A percentile compares a stretch with the other conserved stretches of the same genome.
Conservation (phyloP, 2,113 vertebrate genomes). For the Percina caprodes region DNA sequence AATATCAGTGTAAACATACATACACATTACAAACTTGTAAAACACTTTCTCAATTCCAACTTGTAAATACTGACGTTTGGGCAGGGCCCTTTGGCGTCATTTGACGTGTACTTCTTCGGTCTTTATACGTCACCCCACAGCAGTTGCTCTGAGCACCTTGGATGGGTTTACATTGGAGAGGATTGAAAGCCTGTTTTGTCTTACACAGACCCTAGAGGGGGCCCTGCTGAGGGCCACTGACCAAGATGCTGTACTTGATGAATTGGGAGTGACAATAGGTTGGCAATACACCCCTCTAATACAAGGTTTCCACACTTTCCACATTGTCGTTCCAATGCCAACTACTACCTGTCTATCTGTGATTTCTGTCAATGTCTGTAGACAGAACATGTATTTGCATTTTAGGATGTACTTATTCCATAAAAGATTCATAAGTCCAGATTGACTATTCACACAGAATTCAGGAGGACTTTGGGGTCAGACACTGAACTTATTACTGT, state of each 20-base stretch:
- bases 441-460: constrained; percentile 27
- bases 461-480: constrained; percentile 24
- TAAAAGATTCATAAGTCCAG: constrained; percentile 57
- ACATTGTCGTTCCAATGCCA: constrained; percentile 4
- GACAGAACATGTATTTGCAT: constrained; percentile 60
- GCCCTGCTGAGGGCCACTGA: too few relatives aligned
- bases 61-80: too few relatives aligned
- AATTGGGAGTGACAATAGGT: too few relatives aligned
- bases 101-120: too few relatives aligned
- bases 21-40: neutral
- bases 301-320: neutral
- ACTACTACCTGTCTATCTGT: constrained; percentile 4
- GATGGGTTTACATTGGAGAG: too few relatives aligned
- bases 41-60: too few relatives aligned
- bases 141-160: too few relatives aligned
- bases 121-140: too few relatives aligned
- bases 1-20: neutral
- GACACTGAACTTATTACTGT: neutral
- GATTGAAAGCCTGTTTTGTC: too few relatives aligned
- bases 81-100: too few relatives aligned
- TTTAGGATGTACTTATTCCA: constrained; percentile 52
- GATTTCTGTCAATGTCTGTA: constrained; percentile 13
- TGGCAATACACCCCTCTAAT: neutral
- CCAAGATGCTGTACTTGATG: too few relatives aligned
- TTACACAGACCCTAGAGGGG: too few relatives aligned